Evolutionary conservation across 2,113 vertebrate genomes (phyloP).

Genomic region (Vulpes vulpes): DNA sequence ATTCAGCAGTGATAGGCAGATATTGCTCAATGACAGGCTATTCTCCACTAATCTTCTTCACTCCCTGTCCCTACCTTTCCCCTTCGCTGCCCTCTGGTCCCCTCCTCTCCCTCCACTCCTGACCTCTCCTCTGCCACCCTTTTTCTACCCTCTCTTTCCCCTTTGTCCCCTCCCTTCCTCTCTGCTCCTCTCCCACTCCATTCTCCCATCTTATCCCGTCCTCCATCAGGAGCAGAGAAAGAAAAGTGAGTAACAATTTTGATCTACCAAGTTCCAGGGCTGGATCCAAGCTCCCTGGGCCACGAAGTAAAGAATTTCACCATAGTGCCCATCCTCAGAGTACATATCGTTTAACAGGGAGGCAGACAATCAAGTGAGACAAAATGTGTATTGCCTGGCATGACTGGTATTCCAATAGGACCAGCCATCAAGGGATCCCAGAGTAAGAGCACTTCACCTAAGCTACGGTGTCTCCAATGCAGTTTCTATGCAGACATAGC

Average conservation of each 20-base stretch:
- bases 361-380: not conserved
- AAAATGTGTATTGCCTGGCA: not conserved
- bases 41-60: not conserved
- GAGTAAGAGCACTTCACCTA: not conserved
- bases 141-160: not conserved
- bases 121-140: not conserved
- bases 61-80: not conserved
- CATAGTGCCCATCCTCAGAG: not conserved
- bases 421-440: not conserved
- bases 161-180: not conserved
- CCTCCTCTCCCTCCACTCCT: not conserved
- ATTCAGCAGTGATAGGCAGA: not conserved
- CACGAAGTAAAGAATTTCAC: not conserved
- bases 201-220: not conserved
- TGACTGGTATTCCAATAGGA: not conserved
- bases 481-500: not conserved
- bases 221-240: not conserved
- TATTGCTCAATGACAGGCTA: not conserved
- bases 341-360: not conserved
- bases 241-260: not conserved
- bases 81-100: not conserved
- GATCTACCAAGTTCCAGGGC: not conserved
- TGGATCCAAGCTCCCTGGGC: not conserved
- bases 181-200: not conserved
- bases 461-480: fast-evolving